Base-by-base conservation (phyloP, 2,888 invertebrate genomes). In the Tupiocoris notatus region DNA sequence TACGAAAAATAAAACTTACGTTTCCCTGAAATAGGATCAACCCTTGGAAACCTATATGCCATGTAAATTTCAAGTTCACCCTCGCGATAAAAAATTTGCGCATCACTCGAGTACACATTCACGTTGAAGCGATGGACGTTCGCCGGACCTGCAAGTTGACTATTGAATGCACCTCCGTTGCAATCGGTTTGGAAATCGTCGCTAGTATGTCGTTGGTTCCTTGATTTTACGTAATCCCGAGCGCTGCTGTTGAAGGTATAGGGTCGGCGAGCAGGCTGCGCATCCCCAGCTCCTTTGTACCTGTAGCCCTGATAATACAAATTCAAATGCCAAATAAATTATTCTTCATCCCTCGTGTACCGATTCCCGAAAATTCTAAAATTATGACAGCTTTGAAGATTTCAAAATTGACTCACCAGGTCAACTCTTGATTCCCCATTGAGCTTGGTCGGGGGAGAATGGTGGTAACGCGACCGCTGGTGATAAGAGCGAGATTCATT, bases 51-150 rank as follows among this genome's bases (percentile, higher is more conserved):
- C 0, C 75, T 22, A 20, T 75, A 75, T 0, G 54, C 64, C 75
- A 75, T 65, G 25, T 57, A 75, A 18, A 75, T 20, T 24, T 75
- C 75, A 17, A 75, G n/a, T n/a, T 65, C 65, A 7, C 75, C 75
- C 57, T 75, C 65, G 1, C 65, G 56, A 20, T 75, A 75, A 24
- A 75, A 75, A 1, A 75, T 66, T 1, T 75, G 75, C 1, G 75
- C 75, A n/a, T 75, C 75, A 21, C 75, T 65, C 17, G 75, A 75
- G 23, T 75, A 75, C 6, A 75, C 75, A 24, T 75, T 66, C 23
- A 75, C 21, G 24, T 7, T 65, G 75, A 65, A 75, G 0, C 75
- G 65, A 65, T 75, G 75, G 56, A 75, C 63, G 63, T 62, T 73
- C 1, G 59, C 17, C 17, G 24, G 22, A 16, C 23, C 59, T 9